Base-by-base conservation (phyloP, 2,888 invertebrate species). In the Zygothrica quintamaculata region DNA sequence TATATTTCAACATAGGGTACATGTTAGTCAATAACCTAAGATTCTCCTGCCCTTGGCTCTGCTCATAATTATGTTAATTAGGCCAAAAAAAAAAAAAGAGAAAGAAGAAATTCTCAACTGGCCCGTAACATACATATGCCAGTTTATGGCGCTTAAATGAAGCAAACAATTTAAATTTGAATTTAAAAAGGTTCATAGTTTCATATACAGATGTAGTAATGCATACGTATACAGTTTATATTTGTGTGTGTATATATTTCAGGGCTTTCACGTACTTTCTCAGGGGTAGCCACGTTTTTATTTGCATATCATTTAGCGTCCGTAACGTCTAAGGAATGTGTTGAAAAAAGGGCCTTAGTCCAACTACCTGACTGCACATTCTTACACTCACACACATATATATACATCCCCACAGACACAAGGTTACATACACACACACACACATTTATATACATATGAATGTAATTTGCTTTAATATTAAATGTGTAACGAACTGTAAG, bases 401-500 rank as follows among this genome's bases (percentile, higher is more conserved):
- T 13, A 40, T 36, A 34, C 36, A 13, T 46, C n/a, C 26, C 13
- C 22, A 15, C 48, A 31, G 33, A 12, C 34, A 46, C 36, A 26
- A 18, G 13, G 31, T 31, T 11, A 12, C 42, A 16, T 9, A 29
- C 43, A 15, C 15, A 33, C 15, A 44, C 43, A 9, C 56, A n/a
- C 46, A 22, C 18, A 22, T 13, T 34, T 11, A 36, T 29, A 7
- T 26, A 36, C 34, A 40, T 47, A 55, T 22, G 37, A 39, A 40
- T 22, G 39, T 31, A 84, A 81, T 81, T 86, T 81, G 81, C 87
- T 77, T 81, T 84, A 86, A 81, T 81, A 86, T 81, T 81, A 81
- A 87, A 81, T 81, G 82, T 84, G 78, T 84, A 81, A 81, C 81
- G 87, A 81, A 87, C 80, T 71, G 87, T 72, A 86, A 71, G 82